A percentile compares a stretch with the other conserved stretches of the same genome.
Evolutionary conservation across 2,113 vertebrate species (phyloP).

Genomic region (Alethe diademata): DNA sequence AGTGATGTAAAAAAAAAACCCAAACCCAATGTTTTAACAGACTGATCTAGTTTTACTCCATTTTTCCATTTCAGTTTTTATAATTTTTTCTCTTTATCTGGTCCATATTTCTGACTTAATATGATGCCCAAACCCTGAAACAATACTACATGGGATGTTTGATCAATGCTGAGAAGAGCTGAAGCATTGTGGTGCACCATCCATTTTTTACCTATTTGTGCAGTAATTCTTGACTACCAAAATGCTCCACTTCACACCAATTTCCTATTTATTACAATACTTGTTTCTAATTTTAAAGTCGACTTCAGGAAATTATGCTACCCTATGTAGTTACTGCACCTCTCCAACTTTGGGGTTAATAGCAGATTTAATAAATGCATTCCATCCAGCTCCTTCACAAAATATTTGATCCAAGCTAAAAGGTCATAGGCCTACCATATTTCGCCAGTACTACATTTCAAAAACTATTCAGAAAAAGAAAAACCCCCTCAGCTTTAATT

Average conservation of each 20-base stretch:
- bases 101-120: background rate
- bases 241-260: background rate
- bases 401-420: background rate
- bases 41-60: background rate
- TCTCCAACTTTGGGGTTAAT: background rate
- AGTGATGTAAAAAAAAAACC: background rate
- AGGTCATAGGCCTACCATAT: background rate
- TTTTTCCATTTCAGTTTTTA: background rate
- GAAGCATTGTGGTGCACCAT: background rate
- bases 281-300: background rate
- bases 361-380: background rate
- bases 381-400: background rate
- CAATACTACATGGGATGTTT: background rate
- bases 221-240: background rate
- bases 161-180: background rate
- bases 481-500: background rate
- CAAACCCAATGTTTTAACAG: rapidly evolving
- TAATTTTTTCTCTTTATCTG: background rate
- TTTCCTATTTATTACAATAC: background rate
- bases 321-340: background rate
- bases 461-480: background rate
- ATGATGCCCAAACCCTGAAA: background rate
- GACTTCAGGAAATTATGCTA: background rate
- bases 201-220: background rate
- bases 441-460: background rate